Base-by-base conservation (phyloP, 2,888 invertebrate species). In the Idaea straminata region DNA sequence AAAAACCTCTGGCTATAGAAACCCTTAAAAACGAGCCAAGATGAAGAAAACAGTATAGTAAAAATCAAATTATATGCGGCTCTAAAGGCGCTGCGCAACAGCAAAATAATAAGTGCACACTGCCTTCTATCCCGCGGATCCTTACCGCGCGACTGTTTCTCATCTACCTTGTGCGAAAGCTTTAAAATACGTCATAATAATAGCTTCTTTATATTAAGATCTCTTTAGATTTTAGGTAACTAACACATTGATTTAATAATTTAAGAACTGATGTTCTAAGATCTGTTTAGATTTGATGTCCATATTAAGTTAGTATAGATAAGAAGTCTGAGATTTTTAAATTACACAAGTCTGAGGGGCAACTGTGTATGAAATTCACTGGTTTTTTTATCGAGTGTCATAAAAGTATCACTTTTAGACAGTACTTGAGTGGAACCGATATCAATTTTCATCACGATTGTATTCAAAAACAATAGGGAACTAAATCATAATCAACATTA, bases 181-280 rank as follows among this genome's bases (percentile, higher is more conserved):
- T 47, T 47, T 2, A 47, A 47, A 47, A 7, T 47, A 47, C 47
- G 25, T 25, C 25, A 47, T 47, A 47, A 47, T 4, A 47, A 47
- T 47, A 47, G 47, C 47, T 47, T 47, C 36, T 36, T 47, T 47
- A 47, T 47, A 47, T 13, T 47, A 47, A 47, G 47, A 47, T 47
- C 47, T 47, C 47, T 47, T 47, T 47, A 47, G 47, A 47, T 47
- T 47, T 47, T 47, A 47, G 47, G 47, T 47, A 47, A 47, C 47
- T 47, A 13, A 47, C 47, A 47, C 7, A 13, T 47, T 47, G 47
- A 47, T 47, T 47, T 47, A 47, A 47, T 47, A 47, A 47, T 47
- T 47, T 47, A 47, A 47, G 7, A 47, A 47, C 47, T 47, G 47
- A 47, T 47, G 47, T 47, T 47, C 47, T 2, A 47, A 47, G 47